Evolutionary conservation across 1,140 invertebrate species (phyloP).

Genomic region (Drosophila repleta): DNA sequence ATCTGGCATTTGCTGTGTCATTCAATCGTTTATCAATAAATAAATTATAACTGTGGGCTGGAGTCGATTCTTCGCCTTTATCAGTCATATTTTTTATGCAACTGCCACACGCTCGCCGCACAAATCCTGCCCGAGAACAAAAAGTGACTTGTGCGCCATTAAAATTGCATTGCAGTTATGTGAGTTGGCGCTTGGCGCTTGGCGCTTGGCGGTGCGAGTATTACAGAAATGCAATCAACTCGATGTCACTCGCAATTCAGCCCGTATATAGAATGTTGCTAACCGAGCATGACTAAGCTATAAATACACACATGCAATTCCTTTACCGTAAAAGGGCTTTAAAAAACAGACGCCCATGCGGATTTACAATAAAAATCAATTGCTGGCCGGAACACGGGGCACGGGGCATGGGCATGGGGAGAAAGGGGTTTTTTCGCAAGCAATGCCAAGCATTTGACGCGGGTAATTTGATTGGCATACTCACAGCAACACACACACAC

Average conservation of each 20-base stretch:
- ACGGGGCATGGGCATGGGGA: background rate
- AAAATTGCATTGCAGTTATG: conserved; percentile 36
- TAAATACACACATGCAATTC: conserved; percentile 42
- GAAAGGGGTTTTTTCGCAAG: conserved; percentile 51
- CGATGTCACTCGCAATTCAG: conserved; percentile 37
- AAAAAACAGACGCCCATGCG: conserved; percentile 15
- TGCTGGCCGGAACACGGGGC: conserved; percentile 37
- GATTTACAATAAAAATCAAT: conserved; percentile 70
- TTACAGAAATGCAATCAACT: conserved; percentile 47
- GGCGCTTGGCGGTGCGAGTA: conserved; percentile 5
- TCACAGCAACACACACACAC: conserved; percentile 25
- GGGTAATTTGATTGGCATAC: conserved; percentile 78
- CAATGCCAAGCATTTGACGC: conserved; percentile 75
- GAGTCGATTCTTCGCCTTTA: no score
- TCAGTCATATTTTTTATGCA: no score
- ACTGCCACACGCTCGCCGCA: background rate
- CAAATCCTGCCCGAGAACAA: background rate
- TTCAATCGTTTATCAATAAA: no score
- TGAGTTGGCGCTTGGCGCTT: background rate
- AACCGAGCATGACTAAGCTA: conserved; percentile 49
- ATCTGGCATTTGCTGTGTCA: no score
- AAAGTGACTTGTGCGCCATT: conserved; percentile 30
- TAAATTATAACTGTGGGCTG: no score
- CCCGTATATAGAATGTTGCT: conserved; percentile 40
- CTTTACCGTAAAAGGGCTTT: conserved; percentile 25